Evolutionary conservation across 2,888 invertebrate genomes (phyloP).

Genomic region (Camponotus fellah): DNA sequence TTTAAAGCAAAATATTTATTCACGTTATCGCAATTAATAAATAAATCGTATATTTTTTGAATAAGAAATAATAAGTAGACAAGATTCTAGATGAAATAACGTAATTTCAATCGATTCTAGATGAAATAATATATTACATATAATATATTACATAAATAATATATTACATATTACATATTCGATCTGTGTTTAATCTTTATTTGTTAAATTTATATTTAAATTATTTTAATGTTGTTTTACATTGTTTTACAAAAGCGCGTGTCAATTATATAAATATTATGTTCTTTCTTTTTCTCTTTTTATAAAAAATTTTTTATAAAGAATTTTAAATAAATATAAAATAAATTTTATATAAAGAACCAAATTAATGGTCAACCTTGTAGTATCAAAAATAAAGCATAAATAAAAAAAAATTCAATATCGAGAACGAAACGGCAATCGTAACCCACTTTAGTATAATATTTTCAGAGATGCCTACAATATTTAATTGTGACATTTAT

Average conservation of each 20-base stretch:
- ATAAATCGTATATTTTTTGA: not conserved
- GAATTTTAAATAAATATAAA: too few species aligned
- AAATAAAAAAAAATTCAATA: not conserved
- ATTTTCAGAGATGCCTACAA: not conserved
- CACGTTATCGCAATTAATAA: not conserved
- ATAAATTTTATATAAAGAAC: not conserved
- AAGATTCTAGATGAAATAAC: slow-evolving; percentile 1
- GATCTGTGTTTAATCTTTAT: too few species aligned
- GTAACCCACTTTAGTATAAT: not conserved
- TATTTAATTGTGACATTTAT: not conserved
- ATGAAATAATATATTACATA: not conserved
- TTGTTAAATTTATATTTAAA: not conserved
- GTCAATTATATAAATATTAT: not conserved
- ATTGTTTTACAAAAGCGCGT: not conserved
- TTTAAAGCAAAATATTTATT: slow-evolving; percentile 11
- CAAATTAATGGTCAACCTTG: not conserved
- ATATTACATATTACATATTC: not conserved
- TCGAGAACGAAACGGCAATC: not conserved
- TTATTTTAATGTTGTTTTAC: too few species aligned
- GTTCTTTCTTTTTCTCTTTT: not conserved
- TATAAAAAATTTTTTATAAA: not conserved
- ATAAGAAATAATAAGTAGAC: not conserved
- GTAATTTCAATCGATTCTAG: too few species aligned
- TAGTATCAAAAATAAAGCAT: not conserved
- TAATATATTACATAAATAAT: too few species aligned